phyloP scores from a whole-genome alignment of 30 jellyfish, hydroid and myxozoan species.

The Chrysaora quinquecirrha region DNA sequence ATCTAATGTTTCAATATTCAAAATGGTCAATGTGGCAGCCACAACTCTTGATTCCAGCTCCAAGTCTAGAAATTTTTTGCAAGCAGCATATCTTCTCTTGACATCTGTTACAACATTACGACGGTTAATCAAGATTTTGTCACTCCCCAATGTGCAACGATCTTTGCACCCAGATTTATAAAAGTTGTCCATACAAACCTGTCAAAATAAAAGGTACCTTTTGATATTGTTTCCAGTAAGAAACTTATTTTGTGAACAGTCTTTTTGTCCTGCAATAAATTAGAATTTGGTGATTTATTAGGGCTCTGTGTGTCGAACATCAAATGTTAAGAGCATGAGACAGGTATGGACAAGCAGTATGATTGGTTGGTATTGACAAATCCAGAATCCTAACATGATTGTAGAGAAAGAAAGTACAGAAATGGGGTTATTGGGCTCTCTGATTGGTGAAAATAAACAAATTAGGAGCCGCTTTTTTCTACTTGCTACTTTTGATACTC shows the following conservation, averaged over 20 bases:
- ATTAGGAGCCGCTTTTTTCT: not conserved
- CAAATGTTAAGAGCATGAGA: too few species aligned
- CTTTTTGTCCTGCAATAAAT: too few species aligned
- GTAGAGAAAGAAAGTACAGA: too few species aligned
- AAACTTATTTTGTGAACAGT: not conserved
- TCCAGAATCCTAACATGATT: too few species aligned
- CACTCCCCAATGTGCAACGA: not conserved
- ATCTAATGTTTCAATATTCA: not conserved
- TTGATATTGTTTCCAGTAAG: not conserved
- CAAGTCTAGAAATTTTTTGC: not conserved
- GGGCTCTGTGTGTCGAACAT: not conserved
- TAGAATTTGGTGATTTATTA: not conserved
- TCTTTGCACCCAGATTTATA: not conserved
- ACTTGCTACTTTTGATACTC: not conserved
- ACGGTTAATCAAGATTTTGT: not conserved
- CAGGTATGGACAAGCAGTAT: too few species aligned
- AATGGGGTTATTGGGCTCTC: too few species aligned
- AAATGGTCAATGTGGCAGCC: constrained; percentile 12
- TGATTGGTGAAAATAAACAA: not conserved
- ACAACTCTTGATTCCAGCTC: constrained; percentile 7
- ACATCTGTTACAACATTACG: not conserved
- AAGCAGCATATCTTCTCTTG: not conserved
- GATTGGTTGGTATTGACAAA: too few species aligned
- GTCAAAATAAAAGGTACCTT: not conserved
- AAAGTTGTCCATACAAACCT: constrained; percentile 11